Evolutionary conservation across 1,140 invertebrate species (phyloP), one percentile per base, ranked within the genome.

Genomic region (Stenopsyche tienmushanensis): DNA sequence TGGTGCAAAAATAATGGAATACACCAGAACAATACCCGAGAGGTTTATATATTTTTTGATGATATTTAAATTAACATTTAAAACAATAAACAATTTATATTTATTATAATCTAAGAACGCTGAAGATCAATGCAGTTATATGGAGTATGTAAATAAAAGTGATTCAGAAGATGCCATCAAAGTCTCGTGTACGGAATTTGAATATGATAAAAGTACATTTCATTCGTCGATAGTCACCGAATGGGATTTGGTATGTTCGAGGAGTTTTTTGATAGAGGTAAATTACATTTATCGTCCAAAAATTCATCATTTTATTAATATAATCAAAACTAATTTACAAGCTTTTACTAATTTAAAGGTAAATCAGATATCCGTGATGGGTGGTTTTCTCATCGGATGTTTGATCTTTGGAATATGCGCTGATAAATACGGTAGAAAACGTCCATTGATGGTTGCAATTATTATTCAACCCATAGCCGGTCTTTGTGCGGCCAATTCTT

Each of bases 161-260:
- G 29, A 34, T n/a, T n/a, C 29, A 34, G 29, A 34, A 34, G 29
- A 5, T 34, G 13, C 13, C 29, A 9, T 26, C 1, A 49, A 60
- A 60, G 69, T 76, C 0, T 72, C 80, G 7, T 90, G 88, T 71
- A 70, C 73, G 1, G 66, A 80, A 3, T 86, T 85, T 70, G 76
- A 78, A 44, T 89, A 86, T 57, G 83, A 90, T 68, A 77, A 73
- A 5, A 79, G 75, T 41, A 71, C 84, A 26, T 92, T 92, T 72
- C 76, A 80, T 13, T 80, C 86, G 63, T 90, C 88, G 0, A 88
- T 90, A 8, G 80, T 83, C 10, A 86, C 84, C 0, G 86, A 92
- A 79, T 92, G 88, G 87, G 74, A 90, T 78, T 80, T 92, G 25
- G 86, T 90, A 0, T 92, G 90, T 62, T 78, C 82, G 1, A 79